Evolutionary conservation across 2,888 invertebrate species (phyloP), one percentile per base, ranked within the genome.

Genomic region (Ephialtes manifestator): DNA sequence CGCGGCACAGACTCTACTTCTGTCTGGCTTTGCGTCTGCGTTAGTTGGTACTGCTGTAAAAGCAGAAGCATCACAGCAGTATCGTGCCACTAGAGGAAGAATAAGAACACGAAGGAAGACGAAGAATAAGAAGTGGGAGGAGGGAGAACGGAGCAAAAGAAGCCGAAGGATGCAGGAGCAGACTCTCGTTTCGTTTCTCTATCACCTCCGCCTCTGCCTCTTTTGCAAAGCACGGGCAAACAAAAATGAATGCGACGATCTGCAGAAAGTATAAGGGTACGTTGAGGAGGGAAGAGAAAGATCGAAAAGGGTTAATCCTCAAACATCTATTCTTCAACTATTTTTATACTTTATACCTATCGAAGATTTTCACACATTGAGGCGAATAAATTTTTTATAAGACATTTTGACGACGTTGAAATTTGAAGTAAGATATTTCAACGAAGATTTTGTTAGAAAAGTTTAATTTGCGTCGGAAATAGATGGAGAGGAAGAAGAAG

Each of bases 1-100:
- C 90, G 89, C 80, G 84, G 85, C 84, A 84, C 77, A 65, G 87
- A 86, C 84, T 85, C 81, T 87, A 79, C 87, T 88, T 86, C 86
- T 84, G 83, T 79, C 78, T 81, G 86, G 72, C 67, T 65, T 53
- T 63, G 48, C 55, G 77, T 83, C 83, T 78, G 76, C 67, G 67
- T 65, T 31, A 55, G 65, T 55, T 31, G 70, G 65, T 43, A 35
- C 13, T 68, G 43, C 71, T 46, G 63, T 0, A 51, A 63, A 48
- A 48, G 74, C 74, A 63, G 74, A 75, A 63, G 74, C 74, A 48
- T 63, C 74, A 46, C 48, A 20, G 24, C 71, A 53, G 20, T 18
- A 24, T 20, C 55, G 24, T 24, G 11, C 28, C 58, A 28, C 4
- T 67, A 46, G 35, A 48, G 39, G 60, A 35, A n/a, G 24, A 18